A percentile compares a stretch with the other conserved stretches of the same genome.
Evolutionary conservation across 2,113 vertebrate species (phyloP).

Genomic region (Rousettus leschenaultii): DNA sequence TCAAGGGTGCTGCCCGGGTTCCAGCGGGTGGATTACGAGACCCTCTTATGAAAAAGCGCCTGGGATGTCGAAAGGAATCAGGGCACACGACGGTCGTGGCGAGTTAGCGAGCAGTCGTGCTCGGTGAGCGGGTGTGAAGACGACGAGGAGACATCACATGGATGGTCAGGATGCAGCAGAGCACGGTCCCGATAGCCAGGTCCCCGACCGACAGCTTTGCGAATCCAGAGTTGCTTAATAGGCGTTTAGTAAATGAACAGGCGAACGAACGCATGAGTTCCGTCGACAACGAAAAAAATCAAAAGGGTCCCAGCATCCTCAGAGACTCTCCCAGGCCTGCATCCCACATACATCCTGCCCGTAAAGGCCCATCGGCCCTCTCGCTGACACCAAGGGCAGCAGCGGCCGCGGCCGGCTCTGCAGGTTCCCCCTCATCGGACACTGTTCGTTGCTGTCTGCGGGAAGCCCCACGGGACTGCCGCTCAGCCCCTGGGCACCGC

Average conservation of each 20-base stretch:
- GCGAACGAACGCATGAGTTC: not conserved
- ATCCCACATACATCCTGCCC: not conserved
- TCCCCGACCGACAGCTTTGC: not conserved
- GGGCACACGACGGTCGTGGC: accelerated
- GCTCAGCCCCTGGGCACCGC: not conserved
- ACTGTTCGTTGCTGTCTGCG: not conserved
- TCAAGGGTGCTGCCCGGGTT: not conserved
- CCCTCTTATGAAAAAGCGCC: not conserved
- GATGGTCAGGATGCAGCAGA: accelerated
- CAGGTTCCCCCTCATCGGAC: not conserved
- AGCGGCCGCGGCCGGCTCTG: not conserved
- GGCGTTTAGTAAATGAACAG: not conserved
- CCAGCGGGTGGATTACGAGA: not conserved
- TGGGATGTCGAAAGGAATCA: accelerated
- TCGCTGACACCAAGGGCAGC: not conserved
- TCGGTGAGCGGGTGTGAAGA: not conserved
- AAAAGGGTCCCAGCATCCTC: not conserved
- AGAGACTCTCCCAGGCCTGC: not conserved
- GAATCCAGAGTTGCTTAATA: not conserved
- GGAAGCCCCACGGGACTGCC: not conserved
- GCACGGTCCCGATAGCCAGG: no score
- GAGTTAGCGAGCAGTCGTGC: accelerated
- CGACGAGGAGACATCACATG: accelerated
- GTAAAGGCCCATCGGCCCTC: not conserved
- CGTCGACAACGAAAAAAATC: not conserved